Evolutionary conservation across 2,888 invertebrate species (phyloP), one percentile per base, ranked within the genome.

Genomic region (Sericinus montela): DNA sequence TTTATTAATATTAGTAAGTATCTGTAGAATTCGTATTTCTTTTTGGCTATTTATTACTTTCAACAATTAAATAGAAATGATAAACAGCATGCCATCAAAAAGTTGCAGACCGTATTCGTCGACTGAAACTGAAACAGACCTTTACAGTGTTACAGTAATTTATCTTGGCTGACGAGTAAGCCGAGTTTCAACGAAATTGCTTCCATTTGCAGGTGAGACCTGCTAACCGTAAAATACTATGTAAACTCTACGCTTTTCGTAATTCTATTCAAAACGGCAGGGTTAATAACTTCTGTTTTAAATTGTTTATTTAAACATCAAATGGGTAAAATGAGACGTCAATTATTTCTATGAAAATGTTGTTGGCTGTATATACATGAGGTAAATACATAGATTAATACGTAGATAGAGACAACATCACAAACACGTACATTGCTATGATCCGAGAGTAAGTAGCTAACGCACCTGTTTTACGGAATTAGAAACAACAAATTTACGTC

Each of bases 141-240:
- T 43, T 25, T 43, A 41, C 11, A 28, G 14, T 25, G 28, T 25
- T 35, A 28, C 9, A 43, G 23, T 35, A 23, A 43, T 43, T 43
- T 43, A 28, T 43, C 43, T 15, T 43, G 9, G 28, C 14, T 13
- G 25, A 23, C 43, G 10, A 9, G 19, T 35, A 14, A 35, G 14
- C 25, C 13, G 23, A 10, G 28, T 35, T 43, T 23, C 25, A 14
- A 25, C 23, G 23, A 43, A 34, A 43, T n/a, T 25, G 35, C 43
- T 35, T 43, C 34, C 41, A 41, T 13, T 32, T 32, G 13, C 43
- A 43, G 43, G 43, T 43, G 35, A 8, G 25, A 28, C 25, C 9
- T 19, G 5, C 19, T 19, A 19, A 19, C 19, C 19, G 19, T 19
- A 19, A 19, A 19, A n/a, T 13, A 35, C 15, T n/a, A 19, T 11